These are phyloP conservation scores for Acronicta alni DNA, from an alignment of 2,888 invertebrate species.

Conservation along the genomic window DNA sequence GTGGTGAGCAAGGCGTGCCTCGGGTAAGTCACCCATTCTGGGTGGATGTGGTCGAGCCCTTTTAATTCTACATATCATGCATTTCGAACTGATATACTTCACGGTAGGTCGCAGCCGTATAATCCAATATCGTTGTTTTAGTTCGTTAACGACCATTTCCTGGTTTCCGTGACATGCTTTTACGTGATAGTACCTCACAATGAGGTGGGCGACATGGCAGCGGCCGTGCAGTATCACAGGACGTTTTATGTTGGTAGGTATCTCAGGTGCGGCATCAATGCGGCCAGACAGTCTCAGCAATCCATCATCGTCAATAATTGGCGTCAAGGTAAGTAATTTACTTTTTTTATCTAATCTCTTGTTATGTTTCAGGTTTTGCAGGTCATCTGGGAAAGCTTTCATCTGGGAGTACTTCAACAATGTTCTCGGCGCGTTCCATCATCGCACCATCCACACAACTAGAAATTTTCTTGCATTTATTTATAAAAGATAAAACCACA, in stretches of 20 bases:
- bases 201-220: conserved; percentile 6
- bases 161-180: conserved; percentile 30
- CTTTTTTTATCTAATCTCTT: conserved; percentile 5
- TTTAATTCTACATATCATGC: conserved; percentile 18
- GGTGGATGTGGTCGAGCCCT: conserved; percentile 3
- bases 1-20: conserved; percentile 2
- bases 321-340: no score
- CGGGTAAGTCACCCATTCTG: conserved; percentile 23
- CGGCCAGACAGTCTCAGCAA: no score
- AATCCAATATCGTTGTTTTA: conserved; percentile 50
- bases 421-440: conserved; percentile 12
- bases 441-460: neutral
- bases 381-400: conserved; percentile 10
- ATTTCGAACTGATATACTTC: conserved; percentile 7
- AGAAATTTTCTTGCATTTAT: conserved; percentile 9
- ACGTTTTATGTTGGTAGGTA: neutral
- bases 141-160: conserved; percentile 44
- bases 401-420: conserved; percentile 11
- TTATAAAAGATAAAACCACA: conserved; percentile 5
- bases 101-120: conserved; percentile 41
- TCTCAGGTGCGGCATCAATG: conserved; percentile 1
- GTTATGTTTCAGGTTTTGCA: conserved; percentile 13
- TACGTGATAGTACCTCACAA: conserved; percentile 37
- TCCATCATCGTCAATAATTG: no score
- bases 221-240: conserved; percentile 14